phyloP scores from a whole-genome alignment of 53 echinoderm and acorn worm genomes.

The Holothuria scabra region DNA sequence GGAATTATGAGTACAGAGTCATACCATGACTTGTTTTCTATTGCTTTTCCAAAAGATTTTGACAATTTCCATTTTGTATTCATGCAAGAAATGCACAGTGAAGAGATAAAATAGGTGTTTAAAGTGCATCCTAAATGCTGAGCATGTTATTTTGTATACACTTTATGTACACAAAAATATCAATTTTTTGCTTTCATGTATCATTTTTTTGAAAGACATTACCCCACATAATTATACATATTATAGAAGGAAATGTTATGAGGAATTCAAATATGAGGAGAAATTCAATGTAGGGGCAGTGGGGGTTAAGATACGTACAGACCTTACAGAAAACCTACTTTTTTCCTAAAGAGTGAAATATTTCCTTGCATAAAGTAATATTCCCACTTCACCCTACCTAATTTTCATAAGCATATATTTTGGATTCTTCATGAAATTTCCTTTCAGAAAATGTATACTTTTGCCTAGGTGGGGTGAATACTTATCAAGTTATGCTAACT shows the following conservation, averaged over 20 bases:
- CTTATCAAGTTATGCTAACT: constrained; percentile 8
- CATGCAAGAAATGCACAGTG: no score
- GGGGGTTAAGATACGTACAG: constrained; percentile 23
- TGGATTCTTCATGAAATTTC: constrained; percentile 57
- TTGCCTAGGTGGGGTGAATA: constrained; percentile 47
- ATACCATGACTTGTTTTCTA: no score
- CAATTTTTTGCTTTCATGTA: no score
- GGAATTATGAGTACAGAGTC: no score
- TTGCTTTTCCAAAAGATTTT: no score
- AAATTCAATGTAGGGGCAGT: constrained; percentile 5
- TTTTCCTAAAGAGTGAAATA: constrained; percentile 6
- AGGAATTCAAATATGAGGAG: constrained; percentile 51
- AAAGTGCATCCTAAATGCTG: no score
- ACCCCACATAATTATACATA: constrained; percentile 36
- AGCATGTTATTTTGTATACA: no score
- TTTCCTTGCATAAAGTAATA: constrained; percentile 55
- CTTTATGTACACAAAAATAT: no score
- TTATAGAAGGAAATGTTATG: constrained; percentile 57
- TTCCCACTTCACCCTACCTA: constrained; percentile 40
- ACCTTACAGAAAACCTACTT: constrained; percentile 30
- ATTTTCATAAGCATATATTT: constrained; percentile 44
- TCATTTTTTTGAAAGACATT: neutral
- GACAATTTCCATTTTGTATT: no score
- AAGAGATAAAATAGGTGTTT: no score
- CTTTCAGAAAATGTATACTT: constrained; percentile 65